Conservation (phyloP, 64 coral and sea anemone genomes). For the Actinia equina region DNA sequence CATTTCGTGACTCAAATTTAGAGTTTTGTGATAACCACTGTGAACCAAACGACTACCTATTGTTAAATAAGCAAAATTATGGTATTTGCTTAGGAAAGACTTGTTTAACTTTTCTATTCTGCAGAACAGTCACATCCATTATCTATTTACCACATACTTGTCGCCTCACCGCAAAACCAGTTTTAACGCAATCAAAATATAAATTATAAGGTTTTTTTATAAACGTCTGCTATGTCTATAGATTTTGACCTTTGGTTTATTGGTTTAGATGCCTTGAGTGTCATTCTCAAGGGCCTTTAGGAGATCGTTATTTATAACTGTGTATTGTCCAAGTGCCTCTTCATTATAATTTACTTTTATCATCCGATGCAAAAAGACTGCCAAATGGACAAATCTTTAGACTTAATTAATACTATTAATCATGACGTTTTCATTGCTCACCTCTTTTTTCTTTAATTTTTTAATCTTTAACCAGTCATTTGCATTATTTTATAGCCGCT, state of each 20-base stretch:
- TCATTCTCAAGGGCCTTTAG: not conserved
- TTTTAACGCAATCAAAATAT: not conserved
- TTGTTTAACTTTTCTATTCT: not conserved
- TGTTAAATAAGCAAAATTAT: not conserved
- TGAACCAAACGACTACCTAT: not conserved
- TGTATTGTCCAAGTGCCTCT: not conserved
- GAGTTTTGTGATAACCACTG: not conserved
- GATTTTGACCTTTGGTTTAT: conserved; percentile 3
- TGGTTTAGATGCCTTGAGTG: not conserved
- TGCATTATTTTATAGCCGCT: too few relatives aligned
- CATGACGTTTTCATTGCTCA: too few relatives aligned
- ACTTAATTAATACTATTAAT: not conserved
- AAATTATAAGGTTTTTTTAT: conserved; percentile 3
- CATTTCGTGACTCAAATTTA: not conserved
- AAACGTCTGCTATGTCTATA: conserved; percentile 8
- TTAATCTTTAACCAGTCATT: too few relatives aligned
- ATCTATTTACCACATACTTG: not conserved
- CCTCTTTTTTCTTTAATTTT: too few relatives aligned
- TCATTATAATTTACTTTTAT: not conserved
- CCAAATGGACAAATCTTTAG: not conserved
- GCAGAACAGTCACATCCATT: not conserved
- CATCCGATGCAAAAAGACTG: too few relatives aligned
- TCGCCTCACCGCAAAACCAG: not conserved
- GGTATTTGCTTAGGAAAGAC: not conserved
- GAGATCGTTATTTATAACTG: not conserved